Conservation (phyloP, 2,888 invertebrate genomes). For the Scaptomyza flava region DNA sequence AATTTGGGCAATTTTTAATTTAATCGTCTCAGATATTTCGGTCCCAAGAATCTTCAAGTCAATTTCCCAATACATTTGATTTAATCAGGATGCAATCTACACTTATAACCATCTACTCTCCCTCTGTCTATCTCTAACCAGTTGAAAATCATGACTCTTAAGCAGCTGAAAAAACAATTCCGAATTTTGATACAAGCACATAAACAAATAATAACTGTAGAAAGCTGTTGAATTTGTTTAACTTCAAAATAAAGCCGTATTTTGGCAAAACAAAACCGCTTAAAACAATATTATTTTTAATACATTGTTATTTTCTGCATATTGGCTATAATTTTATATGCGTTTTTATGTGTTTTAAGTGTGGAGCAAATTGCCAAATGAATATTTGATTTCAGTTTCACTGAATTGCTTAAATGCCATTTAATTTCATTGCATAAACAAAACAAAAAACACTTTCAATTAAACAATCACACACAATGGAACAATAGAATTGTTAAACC, state of each 20-base stretch:
- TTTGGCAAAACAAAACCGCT: not conserved
- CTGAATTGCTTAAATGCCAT: constrained; percentile 36
- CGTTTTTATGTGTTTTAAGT: constrained; percentile 50
- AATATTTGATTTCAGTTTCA: constrained; percentile 57
- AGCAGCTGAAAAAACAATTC: not conserved
- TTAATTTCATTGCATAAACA: constrained; percentile 47
- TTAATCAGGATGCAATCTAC: not conserved
- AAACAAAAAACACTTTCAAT: constrained; percentile 25
- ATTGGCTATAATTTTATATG: not conserved
- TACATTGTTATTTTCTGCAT: constrained; percentile 5
- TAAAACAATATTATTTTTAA: constrained; percentile 9
- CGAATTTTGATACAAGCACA: too few relatives aligned
- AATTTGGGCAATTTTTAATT: constrained; percentile 44
- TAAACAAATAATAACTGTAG: not conserved
- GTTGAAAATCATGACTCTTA: too few relatives aligned
- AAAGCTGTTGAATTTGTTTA: not conserved
- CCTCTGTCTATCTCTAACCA: too few relatives aligned
- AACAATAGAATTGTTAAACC: not conserved
- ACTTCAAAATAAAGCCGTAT: not conserved
- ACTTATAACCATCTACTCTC: not conserved
- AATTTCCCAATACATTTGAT: not conserved
- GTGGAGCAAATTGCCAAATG: constrained; percentile 35
- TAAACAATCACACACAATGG: not conserved
- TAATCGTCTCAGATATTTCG: constrained; percentile 13
- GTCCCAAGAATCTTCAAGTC: not conserved